These are phyloP conservation scores for Cetonia aurata DNA, from an alignment of 2,888 invertebrate genomes.

Conservation along the genomic window DNA sequence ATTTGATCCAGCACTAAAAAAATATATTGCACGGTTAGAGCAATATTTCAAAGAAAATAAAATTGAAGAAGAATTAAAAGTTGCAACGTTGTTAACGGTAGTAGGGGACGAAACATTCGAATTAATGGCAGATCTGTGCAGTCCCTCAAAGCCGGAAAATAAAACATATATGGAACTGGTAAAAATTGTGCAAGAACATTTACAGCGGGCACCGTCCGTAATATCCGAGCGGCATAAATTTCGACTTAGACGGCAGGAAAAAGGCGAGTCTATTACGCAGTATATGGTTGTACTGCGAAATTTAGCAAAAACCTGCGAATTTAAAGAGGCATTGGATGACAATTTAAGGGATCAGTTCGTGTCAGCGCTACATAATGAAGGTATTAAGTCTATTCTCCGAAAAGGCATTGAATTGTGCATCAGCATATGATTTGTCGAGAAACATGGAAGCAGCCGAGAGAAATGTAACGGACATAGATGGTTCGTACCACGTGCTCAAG, in stretches of 20 bases:
- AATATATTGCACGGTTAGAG: slow-evolving; percentile 42
- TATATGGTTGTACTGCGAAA: slow-evolving; percentile 16
- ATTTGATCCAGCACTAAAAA: slow-evolving; percentile 15
- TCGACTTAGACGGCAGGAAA: slow-evolving; percentile 31
- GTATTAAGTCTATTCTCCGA: slow-evolving; percentile 39
- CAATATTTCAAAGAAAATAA: slow-evolving; percentile 42
- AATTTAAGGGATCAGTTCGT: slow-evolving; percentile 39
- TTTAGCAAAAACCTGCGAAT: neutral
- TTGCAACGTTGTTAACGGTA: slow-evolving; percentile 35
- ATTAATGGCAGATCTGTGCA: slow-evolving; percentile 40
- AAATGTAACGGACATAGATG: too few species aligned
- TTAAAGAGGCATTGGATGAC: neutral
- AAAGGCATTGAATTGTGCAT: slow-evolving; percentile 20
- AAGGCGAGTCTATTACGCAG: slow-evolving; percentile 16
- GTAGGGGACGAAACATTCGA: slow-evolving; percentile 45
- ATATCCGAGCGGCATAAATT: slow-evolving; percentile 46
- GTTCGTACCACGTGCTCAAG: slow-evolving; percentile 21
- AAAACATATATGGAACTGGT: slow-evolving; percentile 39
- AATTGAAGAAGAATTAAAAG: slow-evolving; percentile 38
- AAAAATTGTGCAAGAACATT: slow-evolving; percentile 40
- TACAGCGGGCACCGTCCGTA: slow-evolving; percentile 41
- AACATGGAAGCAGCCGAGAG: slow-evolving; percentile 21
- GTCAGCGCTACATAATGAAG: slow-evolving; percentile 12
- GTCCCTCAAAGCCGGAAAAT: slow-evolving; percentile 6
- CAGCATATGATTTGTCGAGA: slow-evolving; percentile 23